A percentile compares a stretch with the other conserved stretches of the same genome.
These are phyloP conservation scores for Ligdia adustata DNA, from an alignment of 2,888 invertebrate genomes.

Conservation along the genomic window DNA sequence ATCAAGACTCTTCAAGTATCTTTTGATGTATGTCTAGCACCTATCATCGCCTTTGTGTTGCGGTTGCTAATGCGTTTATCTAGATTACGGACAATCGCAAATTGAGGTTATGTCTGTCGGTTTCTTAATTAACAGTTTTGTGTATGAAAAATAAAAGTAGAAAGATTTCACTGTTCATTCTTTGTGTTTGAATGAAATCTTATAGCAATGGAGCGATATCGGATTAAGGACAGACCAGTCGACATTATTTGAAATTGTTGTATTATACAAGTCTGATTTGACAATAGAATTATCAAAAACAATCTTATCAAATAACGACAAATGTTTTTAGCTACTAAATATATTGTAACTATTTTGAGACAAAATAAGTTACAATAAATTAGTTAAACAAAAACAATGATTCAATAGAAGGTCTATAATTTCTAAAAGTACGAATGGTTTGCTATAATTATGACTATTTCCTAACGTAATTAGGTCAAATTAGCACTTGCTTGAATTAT, in stretches of 20 bases:
- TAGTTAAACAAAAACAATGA: too few relatives aligned
- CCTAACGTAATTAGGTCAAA: too few relatives aligned
- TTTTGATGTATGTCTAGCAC: conserved; percentile 26
- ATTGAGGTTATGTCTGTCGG: conserved; percentile 17
- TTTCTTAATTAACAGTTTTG: conserved; percentile 1
- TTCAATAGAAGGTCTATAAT: too few relatives aligned
- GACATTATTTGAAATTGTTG: conserved; percentile 33
- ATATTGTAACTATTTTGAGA: too few relatives aligned
- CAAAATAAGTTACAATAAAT: too few relatives aligned
- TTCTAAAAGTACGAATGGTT: too few relatives aligned
- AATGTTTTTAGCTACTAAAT: too few relatives aligned
- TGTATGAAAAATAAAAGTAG: conserved; percentile 16
- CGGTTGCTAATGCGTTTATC: conserved; percentile 15
- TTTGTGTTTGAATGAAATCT: background rate
- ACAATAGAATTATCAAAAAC: too few relatives aligned
- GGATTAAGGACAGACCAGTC: conserved; percentile 19
- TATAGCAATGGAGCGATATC: background rate
- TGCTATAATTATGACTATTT: too few relatives aligned
- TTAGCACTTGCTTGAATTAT: too few relatives aligned
- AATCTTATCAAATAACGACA: too few relatives aligned
- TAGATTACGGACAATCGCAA: conserved; percentile 16
- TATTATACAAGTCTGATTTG: too few relatives aligned
- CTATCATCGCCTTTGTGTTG: conserved; percentile 22
- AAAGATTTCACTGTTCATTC: background rate
- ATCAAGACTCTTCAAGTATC: conserved; percentile 35